Evolutionary conservation across 1,140 invertebrate genomes (phyloP), one percentile per base, ranked within the genome.

Genomic region (Drosophila ambigua): DNA sequence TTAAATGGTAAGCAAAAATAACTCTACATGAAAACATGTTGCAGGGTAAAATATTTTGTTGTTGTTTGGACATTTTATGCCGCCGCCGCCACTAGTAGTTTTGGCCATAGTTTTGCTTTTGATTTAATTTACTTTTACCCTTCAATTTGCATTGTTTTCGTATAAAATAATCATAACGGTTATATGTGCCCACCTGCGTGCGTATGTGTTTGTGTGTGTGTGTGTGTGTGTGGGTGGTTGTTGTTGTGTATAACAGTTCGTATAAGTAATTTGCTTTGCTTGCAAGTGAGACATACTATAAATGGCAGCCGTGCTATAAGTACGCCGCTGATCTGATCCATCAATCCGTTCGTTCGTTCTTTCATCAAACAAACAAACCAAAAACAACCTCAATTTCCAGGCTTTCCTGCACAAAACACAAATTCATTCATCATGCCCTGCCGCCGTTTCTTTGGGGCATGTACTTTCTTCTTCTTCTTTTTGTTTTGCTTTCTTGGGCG

Each of bases 181-280:
- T 13, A 11, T 13, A 13, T 13, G 11, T 39, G 5, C 20, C 31
- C 44, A 26, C 35, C n/a, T 63, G 28, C 59, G 23, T 44, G 31
- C 3, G 16, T 63, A 20, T 71, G 39, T 31, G 15, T 35, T 24
- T 49, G 28, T 67, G 20, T 62, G 5, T 75, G 59, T 53, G 23
- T 51, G 24, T 28, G 46, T 57, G n/a, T 52, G 54, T 46, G 28
- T 43, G 52, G 43, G 44, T 28, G 49, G 35, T 39, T 39, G 35
- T 39, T 39, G 35, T 39, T 55, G 65, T 75, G 62, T 76, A 68
- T 76, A 83, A 83, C 80, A 84, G 76, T 79, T 54, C 59, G 61
- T 79, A 75, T 83, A 83, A 75, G 63, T 78, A 79, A 82, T 82
- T 72, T 63, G 50, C 31, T 62, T 48, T 45, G 62, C 58, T 50